Conservation (phyloP, 2,797 vertebrate genomes). For the Chromobotia macracanthus region DNA sequence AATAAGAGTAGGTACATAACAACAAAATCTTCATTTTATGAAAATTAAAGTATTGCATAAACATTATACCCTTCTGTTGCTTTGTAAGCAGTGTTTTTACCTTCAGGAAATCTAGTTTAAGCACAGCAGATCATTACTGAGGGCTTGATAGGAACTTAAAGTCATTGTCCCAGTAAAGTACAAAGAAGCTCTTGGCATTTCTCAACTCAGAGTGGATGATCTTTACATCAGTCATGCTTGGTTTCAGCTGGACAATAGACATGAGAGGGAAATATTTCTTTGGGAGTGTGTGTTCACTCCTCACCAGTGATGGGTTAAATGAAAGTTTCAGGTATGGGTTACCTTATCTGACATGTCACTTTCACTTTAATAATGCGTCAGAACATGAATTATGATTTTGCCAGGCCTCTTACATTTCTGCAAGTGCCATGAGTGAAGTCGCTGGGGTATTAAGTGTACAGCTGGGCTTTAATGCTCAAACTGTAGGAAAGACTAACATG, state of each 20-base stretch:
- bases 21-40: neutral
- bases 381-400: conserved; percentile 48
- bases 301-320: too few species aligned
- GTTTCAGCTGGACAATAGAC: conserved; percentile 62
- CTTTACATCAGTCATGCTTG: conserved; percentile 59
- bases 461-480: conserved; percentile 23
- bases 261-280: conserved; percentile 40
- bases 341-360: too few species aligned
- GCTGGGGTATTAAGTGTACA: conserved; percentile 31
- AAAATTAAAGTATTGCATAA: too few species aligned
- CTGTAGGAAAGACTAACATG: too few species aligned
- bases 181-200: conserved; percentile 62
- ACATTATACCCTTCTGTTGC: neutral
- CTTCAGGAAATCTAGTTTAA: conserved; percentile 6
- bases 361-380: conserved; percentile 49
- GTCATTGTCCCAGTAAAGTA: conserved; percentile 66
- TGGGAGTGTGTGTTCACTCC: too few species aligned
- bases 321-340: too few species aligned
- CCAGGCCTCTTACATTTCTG: conserved; percentile 40
- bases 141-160: conserved; percentile 47
- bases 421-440: conserved; percentile 39
- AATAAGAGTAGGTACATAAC: too few species aligned
- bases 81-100: neutral
- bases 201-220: conserved; percentile 56
- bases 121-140: neutral